phyloP scores from a whole-genome alignment of 1,140 invertebrate genomes.

The Pachypeltis micranthus region DNA sequence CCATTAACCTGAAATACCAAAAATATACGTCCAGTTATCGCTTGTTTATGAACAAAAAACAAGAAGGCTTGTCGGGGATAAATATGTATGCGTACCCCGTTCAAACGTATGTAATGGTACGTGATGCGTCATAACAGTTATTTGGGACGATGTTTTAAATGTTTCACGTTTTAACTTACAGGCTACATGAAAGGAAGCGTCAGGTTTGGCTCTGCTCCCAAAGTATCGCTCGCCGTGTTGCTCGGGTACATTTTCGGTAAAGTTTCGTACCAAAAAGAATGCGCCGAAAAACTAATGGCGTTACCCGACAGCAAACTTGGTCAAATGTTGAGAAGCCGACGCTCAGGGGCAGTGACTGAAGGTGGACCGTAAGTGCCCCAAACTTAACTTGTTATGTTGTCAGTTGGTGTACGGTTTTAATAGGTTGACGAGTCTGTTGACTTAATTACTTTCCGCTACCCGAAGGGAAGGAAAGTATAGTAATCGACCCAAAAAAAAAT shows the following conservation, averaged over 20 bases:
- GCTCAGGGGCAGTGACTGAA: not conserved
- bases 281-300: slow-evolving; percentile 61
- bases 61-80: too few species aligned
- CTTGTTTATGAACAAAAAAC: too few species aligned
- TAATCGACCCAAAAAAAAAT: too few species aligned
- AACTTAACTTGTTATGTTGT: not conserved
- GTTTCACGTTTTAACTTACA: slow-evolving; percentile 26
- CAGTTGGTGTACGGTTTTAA: too few species aligned
- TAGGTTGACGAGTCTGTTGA: too few species aligned
- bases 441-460: too few species aligned
- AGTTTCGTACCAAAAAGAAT: slow-evolving; percentile 57
- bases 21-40: too few species aligned
- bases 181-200: slow-evolving; percentile 42
- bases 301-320: slow-evolving; percentile 49
- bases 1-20: too few species aligned
- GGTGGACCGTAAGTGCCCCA: not conserved
- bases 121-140: too few species aligned
- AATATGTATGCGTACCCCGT: too few species aligned
- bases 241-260: slow-evolving; percentile 64
- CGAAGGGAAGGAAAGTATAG: too few species aligned
- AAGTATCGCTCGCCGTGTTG: slow-evolving; percentile 47
- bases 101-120: too few species aligned
- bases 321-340: slow-evolving; percentile 42
- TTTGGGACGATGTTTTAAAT: slow-evolving; percentile 15
- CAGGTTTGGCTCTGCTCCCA: slow-evolving; percentile 51